Conservation (phyloP, 1,140 invertebrate genomes). For the Chelonus insularis region DNA sequence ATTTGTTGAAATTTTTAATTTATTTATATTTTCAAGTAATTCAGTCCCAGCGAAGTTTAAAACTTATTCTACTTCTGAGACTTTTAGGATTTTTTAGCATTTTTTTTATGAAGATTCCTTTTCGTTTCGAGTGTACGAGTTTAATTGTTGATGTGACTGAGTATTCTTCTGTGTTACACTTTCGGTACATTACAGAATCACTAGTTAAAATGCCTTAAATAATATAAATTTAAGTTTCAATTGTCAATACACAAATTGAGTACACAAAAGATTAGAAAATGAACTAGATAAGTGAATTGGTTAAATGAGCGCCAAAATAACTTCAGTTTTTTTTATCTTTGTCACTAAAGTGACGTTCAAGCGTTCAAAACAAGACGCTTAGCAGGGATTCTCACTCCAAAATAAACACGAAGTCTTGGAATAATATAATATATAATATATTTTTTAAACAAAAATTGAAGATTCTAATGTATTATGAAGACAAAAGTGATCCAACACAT, state of each 20-base stretch:
- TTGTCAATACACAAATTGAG: slow-evolving; percentile 16
- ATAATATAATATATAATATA: background rate
- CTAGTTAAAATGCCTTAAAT: no score
- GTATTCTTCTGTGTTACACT: slow-evolving; percentile 48
- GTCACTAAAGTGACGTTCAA: background rate
- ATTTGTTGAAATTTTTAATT: background rate
- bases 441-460: background rate
- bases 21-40: background rate
- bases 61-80: slow-evolving; percentile 44
- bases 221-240: no score
- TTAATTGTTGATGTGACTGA: slow-evolving; percentile 58
- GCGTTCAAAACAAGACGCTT: no score
- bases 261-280: no score
- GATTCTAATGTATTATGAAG: background rate
- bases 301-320: background rate
- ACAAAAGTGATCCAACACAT: slow-evolving; percentile 16
- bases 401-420: no score
- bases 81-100: slow-evolving; percentile 73
- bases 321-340: background rate
- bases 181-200: slow-evolving; percentile 58
- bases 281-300: no score
- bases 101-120: slow-evolving; percentile 83
- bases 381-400: no score
- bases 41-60: slow-evolving; percentile 41
- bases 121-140: slow-evolving; percentile 69